Evolutionary conservation across 2,797 vertebrate species (phyloP).

Genomic region (Acipenser ruthenus): DNA sequence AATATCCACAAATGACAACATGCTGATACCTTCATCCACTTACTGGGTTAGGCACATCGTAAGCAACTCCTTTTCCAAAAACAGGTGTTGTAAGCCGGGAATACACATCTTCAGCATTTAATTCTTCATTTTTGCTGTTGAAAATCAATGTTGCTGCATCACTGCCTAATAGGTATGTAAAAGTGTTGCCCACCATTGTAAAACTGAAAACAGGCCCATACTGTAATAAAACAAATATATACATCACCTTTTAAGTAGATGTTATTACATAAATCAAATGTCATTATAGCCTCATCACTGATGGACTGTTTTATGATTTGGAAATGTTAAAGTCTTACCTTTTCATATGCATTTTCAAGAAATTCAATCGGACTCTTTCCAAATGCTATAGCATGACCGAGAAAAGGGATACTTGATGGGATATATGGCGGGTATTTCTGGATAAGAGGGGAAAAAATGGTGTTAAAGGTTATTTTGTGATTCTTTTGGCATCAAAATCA

Average conservation of each 20-base stretch:
- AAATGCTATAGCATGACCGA: slow-evolving; percentile 88
- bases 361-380: slow-evolving; percentile 94
- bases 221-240: slow-evolving; percentile 40
- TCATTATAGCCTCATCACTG: too few species aligned
- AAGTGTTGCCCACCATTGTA: slow-evolving; percentile 94
- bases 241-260: too few species aligned
- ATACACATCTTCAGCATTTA: slow-evolving; percentile 95
- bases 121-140: slow-evolving; percentile 93
- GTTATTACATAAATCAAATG: too few species aligned
- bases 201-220: slow-evolving; percentile 96
- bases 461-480: too few species aligned
- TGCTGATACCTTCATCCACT: slow-evolving; percentile 37
- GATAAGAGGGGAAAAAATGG: too few species aligned
- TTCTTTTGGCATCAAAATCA: too few species aligned
- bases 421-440: slow-evolving; percentile 87
- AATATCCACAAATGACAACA: too few species aligned
- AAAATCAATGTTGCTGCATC: slow-evolving; percentile 87
- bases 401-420: slow-evolving; percentile 78
- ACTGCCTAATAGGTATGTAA: slow-evolving; percentile 90
- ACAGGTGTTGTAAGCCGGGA: slow-evolving; percentile 86
- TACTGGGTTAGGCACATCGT: slow-evolving; percentile 86
- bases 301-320: neutral
- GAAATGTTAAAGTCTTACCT: slow-evolving; percentile 57
- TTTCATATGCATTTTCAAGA: slow-evolving; percentile 85
- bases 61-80: slow-evolving; percentile 92